Evolutionary conservation across 2,113 vertebrate species (phyloP).

Genomic region (Amblyopsis rosae): DNA sequence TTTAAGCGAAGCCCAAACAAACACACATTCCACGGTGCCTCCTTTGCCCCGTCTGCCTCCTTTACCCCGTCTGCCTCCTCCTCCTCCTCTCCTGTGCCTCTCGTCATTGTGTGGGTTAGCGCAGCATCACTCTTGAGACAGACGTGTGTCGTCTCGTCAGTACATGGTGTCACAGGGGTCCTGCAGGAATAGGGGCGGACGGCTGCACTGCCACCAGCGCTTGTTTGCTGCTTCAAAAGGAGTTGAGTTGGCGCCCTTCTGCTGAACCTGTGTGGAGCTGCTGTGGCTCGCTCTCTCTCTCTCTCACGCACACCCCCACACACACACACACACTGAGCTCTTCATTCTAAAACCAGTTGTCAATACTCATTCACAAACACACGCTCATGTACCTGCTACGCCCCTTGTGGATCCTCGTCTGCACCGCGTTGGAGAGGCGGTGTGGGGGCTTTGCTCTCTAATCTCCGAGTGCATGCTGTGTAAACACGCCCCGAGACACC

Average conservation of each 20-base stretch:
- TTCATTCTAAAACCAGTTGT: neutral
- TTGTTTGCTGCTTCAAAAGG: constrained; percentile 56
- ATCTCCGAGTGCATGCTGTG: constrained; percentile 39
- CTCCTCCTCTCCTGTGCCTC: constrained; percentile 11
- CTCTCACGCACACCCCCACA: neutral
- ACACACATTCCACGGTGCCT: neutral
- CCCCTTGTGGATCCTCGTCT: neutral
- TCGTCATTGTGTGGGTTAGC: constrained; percentile 40
- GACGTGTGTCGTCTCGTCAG: constrained; percentile 41
- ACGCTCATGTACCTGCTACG: neutral
- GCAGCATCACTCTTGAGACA: constrained; percentile 39
- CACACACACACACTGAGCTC: neutral
- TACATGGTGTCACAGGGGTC: constrained; percentile 18
- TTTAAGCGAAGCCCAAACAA: neutral
- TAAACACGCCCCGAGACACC: constrained; percentile 40
- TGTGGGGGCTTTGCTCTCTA: constrained; percentile 8
- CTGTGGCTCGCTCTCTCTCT: constrained; percentile 5
- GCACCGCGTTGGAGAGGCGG: neutral
- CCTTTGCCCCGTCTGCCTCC: too few species aligned
- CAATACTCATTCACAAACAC: neutral
- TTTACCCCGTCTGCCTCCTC: too few species aligned
- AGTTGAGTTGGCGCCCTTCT: constrained; percentile 45
- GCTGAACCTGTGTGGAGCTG: constrained; percentile 37
- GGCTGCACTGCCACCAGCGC: constrained; percentile 37
- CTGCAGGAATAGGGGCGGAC: neutral